Percentiles rank a stretch among this genome's conserved stretches.
These are phyloP conservation scores for Xenentodon cancila DNA, from an alignment of 2,797 vertebrate species.

Conservation along the genomic window DNA sequence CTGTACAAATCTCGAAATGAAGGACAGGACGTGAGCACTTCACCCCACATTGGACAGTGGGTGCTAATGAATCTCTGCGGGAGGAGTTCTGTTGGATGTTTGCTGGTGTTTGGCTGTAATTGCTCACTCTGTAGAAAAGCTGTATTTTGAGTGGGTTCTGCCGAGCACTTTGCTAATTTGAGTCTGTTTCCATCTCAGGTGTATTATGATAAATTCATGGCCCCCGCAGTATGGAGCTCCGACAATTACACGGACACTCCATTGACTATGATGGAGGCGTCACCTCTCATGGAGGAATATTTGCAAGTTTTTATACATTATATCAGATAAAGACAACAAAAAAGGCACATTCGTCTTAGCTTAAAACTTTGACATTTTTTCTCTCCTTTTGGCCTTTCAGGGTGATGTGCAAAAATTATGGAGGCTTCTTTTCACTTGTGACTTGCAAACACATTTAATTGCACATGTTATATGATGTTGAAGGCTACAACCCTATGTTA, in stretches of 20 bases:
- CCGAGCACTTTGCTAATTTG: slow-evolving; percentile 28
- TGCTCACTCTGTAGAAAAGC: slow-evolving; percentile 21
- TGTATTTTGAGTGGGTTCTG: slow-evolving; percentile 11
- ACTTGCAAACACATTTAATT: slow-evolving; percentile 82
- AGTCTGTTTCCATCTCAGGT: slow-evolving; percentile 17
- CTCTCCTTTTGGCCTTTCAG: slow-evolving; percentile 5
- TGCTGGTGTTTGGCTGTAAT: slow-evolving; percentile 33
- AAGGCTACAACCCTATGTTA: slow-evolving; percentile 47
- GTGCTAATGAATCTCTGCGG: slow-evolving; percentile 59
- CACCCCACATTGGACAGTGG: slow-evolving; percentile 32
- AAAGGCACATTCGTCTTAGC: neutral
- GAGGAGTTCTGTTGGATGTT: slow-evolving; percentile 15
- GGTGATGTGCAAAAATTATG: slow-evolving; percentile 28
- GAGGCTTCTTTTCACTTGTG: slow-evolving; percentile 51
- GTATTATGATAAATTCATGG: slow-evolving; percentile 27
- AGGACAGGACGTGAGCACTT: slow-evolving; percentile 54
- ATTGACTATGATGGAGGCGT: neutral
- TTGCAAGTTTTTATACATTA: slow-evolving; percentile 8
- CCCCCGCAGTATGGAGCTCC: slow-evolving; percentile 8
- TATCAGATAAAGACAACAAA: slow-evolving; percentile 12
- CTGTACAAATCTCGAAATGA: slow-evolving; percentile 53
- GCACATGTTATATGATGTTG: slow-evolving; percentile 66
- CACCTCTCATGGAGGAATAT: slow-evolving; percentile 6
- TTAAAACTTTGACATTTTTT: slow-evolving; percentile 1
- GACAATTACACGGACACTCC: slow-evolving; percentile 12